These are phyloP conservation scores for Aphaenogaster rudis DNA, from an alignment of 1,140 invertebrate genomes.

Conservation along the genomic window DNA sequence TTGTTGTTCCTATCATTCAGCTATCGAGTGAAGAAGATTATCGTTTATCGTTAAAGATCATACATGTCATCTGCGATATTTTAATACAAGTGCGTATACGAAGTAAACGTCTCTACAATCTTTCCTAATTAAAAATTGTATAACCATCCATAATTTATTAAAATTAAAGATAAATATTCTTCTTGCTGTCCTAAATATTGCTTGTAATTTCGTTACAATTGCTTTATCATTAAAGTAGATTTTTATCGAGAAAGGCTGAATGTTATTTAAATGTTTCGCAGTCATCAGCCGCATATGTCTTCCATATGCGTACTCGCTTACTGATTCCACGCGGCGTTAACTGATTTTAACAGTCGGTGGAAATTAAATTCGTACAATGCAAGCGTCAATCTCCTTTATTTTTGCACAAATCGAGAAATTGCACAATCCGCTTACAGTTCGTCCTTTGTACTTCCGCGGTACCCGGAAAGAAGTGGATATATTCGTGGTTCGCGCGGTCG, in stretches of 20 bases:
- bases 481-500: conserved; percentile 57
- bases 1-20: no score
- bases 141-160: not conserved
- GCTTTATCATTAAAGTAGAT: not conserved
- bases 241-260: not conserved
- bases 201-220: not conserved
- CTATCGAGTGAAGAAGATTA: not conserved
- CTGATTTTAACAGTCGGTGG: not conserved
- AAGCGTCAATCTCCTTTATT: not conserved
- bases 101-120: not conserved
- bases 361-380: not conserved
- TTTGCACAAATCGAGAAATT: not conserved
- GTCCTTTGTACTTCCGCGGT: conserved; percentile 18
- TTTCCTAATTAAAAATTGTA: not conserved
- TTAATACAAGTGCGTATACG: not conserved
- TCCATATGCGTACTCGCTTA: not conserved
- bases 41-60: not conserved
- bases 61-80: not conserved
- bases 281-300: not conserved
- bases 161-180: not conserved
- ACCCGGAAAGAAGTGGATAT: conserved; percentile 53
- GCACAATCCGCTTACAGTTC: not conserved
- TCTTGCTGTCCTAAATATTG: not conserved
- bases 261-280: not conserved
- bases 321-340: not conserved